Conservation (phyloP, 1,140 invertebrate genomes). For the Lerema accius region DNA sequence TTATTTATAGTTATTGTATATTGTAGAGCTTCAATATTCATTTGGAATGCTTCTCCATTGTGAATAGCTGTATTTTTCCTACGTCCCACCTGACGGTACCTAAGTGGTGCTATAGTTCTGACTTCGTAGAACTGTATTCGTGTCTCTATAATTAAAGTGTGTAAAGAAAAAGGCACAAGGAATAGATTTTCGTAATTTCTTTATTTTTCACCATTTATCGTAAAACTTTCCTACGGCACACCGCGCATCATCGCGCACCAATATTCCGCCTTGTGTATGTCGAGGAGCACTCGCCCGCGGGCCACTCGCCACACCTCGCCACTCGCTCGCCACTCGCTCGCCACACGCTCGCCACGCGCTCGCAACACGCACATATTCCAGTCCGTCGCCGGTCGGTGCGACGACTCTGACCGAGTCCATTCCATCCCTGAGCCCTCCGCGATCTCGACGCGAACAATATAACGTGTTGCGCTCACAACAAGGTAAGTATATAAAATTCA, state of each 20-base stretch:
- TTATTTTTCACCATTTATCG: slow-evolving; percentile 82
- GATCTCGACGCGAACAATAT: slow-evolving; percentile 10
- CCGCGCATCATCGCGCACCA: slow-evolving; percentile 76
- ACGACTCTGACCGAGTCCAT: not conserved
- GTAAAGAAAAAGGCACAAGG: slow-evolving; percentile 11
- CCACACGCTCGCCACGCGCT: slow-evolving; percentile 34
- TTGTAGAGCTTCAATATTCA: too few relatives aligned
- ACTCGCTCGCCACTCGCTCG: too few relatives aligned
- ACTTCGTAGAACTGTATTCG: too few relatives aligned
- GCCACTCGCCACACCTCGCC: slow-evolving; percentile 8
- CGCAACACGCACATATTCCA: slow-evolving; percentile 40
- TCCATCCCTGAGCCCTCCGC: not conserved
- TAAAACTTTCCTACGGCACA: slow-evolving; percentile 81
- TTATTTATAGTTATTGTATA: too few relatives aligned
- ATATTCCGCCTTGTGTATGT: slow-evolving; percentile 80
- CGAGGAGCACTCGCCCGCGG: slow-evolving; percentile 49
- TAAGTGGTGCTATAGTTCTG: too few relatives aligned
- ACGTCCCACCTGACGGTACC: too few relatives aligned
- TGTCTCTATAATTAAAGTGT: too few relatives aligned
- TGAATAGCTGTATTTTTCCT: too few relatives aligned
- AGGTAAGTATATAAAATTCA: slow-evolving; percentile 41
- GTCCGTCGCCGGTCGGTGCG: slow-evolving; percentile 5
- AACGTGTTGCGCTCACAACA: slow-evolving; percentile 50
- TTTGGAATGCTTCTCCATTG: too few relatives aligned
- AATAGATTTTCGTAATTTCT: slow-evolving; percentile 71